Evolutionary conservation across 2,113 vertebrate genomes (phyloP).

Genomic region (Pseudopipra pipra): DNA sequence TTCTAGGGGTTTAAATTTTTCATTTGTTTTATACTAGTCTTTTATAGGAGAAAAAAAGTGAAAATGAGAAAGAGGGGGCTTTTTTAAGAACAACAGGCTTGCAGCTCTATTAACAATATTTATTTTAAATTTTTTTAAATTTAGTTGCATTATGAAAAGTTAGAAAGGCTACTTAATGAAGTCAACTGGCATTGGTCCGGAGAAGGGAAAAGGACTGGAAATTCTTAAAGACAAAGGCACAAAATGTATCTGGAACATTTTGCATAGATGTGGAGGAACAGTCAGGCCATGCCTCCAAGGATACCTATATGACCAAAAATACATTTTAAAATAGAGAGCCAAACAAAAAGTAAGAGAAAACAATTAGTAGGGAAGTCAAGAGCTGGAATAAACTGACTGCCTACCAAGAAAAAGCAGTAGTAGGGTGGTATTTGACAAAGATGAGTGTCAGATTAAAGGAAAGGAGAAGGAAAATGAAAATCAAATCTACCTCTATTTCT

Average conservation of each 20-base stretch:
- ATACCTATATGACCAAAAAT: background rate
- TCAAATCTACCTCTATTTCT: background rate
- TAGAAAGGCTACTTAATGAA: background rate
- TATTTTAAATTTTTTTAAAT: background rate
- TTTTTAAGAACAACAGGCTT: background rate
- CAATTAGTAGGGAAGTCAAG: background rate
- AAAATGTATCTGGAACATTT: background rate
- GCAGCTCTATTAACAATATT: background rate
- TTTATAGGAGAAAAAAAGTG: background rate
- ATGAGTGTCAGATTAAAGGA: background rate
- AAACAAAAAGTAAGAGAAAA: background rate
- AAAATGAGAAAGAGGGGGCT: background rate
- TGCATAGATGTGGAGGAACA: background rate
- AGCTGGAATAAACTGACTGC: background rate
- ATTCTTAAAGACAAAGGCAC: background rate
- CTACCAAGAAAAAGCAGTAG: background rate
- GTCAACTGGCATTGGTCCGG: background rate
- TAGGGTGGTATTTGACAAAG: background rate
- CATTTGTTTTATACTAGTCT: background rate
- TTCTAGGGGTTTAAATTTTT: background rate
- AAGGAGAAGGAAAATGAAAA: background rate
- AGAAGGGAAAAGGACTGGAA: background rate
- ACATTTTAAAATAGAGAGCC: background rate
- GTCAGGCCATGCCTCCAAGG: background rate
- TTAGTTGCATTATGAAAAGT: background rate